A percentile compares a stretch with the other conserved stretches of the same genome.
These are phyloP conservation scores for Odontamblyopus lacepedii DNA, from an alignment of 2,797 vertebrate genomes.

Conservation along the genomic window DNA sequence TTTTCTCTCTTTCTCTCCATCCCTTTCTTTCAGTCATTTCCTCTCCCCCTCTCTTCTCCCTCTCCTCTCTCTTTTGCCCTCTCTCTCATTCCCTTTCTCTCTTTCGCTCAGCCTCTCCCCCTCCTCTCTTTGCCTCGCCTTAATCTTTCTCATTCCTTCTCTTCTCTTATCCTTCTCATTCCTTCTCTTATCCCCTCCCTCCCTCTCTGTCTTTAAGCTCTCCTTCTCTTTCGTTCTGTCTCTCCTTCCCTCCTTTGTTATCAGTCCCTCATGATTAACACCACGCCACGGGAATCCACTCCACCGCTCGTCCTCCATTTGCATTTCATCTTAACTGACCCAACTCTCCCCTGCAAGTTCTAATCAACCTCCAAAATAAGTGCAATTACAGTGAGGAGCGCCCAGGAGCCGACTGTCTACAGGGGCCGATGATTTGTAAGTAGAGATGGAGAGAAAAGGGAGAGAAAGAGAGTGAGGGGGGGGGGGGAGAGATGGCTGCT, in stretches of 20 bases:
- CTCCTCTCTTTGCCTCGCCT: no score
- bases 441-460: slow-evolving; percentile 2
- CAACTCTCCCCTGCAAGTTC: neutral
- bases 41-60: no score
- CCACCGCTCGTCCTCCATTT: slow-evolving; percentile 9
- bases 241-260: slow-evolving; percentile 8
- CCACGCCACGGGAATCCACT: slow-evolving; percentile 20
- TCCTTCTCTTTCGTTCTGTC: neutral
- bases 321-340: slow-evolving; percentile 11
- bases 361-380: slow-evolving; percentile 38
- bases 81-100: no score
- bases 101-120: no score
- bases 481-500: slow-evolving; percentile 6
- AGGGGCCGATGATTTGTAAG: slow-evolving; percentile 24
- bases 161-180: no score
- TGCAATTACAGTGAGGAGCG: slow-evolving; percentile 31
- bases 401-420: slow-evolving; percentile 6
- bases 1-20: no score
- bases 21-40: no score
- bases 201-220: no score
- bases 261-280: slow-evolving; percentile 46
- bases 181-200: no score
- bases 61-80: no score
- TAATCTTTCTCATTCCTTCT: no score
- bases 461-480: slow-evolving; percentile 1